Conservation (phyloP, 2,113 vertebrate genomes). For the Mobula hypostoma region DNA sequence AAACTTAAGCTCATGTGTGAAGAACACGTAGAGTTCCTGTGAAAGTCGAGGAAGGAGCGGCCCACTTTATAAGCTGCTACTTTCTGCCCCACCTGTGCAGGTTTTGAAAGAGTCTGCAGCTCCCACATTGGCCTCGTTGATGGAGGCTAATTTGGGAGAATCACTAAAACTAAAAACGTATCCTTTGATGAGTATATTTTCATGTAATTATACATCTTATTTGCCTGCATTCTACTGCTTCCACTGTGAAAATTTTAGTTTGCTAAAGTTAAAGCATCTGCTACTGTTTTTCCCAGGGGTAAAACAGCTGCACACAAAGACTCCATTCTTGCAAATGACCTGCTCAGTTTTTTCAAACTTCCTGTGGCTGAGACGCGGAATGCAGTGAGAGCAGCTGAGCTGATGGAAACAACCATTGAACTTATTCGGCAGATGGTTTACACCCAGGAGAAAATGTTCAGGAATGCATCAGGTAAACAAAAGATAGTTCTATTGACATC, state of each 20-base stretch:
- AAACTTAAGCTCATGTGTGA: too few species aligned
- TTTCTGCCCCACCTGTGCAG: too few species aligned
- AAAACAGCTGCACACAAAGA: slow-evolving; percentile 56
- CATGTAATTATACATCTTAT: background rate
- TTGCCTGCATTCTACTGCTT: background rate
- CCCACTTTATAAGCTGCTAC: too few species aligned
- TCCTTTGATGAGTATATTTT: background rate
- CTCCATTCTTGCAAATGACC: slow-evolving; percentile 59
- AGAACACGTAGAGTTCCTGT: too few species aligned
- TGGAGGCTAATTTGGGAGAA: background rate
- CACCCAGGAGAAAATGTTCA: slow-evolving; percentile 50
- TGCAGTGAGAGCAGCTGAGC: slow-evolving; percentile 59
- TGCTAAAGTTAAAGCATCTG: background rate
- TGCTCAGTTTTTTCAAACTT: slow-evolving; percentile 66
- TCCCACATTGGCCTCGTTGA: too few species aligned
- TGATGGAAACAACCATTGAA: slow-evolving; percentile 65
- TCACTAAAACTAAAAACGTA: background rate
- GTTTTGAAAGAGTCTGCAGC: too few species aligned
- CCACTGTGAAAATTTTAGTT: background rate
- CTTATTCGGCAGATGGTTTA: slow-evolving; percentile 71
- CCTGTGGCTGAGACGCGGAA: slow-evolving; percentile 52
- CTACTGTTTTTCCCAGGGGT: slow-evolving; percentile 47
- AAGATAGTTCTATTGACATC: background rate
- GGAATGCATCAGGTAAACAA: slow-evolving; percentile 49
- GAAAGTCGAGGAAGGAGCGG: too few species aligned